phyloP scores from a whole-genome alignment of 2,797 vertebrate genomes.

The Pantherophis alleghaniensis region DNA sequence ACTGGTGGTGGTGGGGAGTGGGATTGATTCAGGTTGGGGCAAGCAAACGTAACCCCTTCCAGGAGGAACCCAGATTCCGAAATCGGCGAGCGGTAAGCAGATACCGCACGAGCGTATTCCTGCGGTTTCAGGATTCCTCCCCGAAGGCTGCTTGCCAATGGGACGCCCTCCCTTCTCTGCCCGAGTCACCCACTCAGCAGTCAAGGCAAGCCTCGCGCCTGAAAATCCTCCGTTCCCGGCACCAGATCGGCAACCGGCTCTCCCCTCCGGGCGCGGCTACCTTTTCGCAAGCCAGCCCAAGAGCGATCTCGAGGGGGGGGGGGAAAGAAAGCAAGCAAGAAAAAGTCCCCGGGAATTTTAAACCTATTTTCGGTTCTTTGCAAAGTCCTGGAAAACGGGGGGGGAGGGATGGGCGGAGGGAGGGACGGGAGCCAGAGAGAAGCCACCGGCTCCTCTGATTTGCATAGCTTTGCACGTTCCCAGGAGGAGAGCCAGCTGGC shows the following conservation, averaged over 20 bases:
- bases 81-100: neutral
- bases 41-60: neutral
- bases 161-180: neutral
- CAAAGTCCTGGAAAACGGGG: neutral
- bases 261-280: neutral
- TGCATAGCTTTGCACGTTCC: neutral
- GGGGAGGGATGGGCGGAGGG: neutral
- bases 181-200: neutral
- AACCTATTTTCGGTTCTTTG: neutral
- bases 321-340: rapidly evolving
- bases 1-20: rapidly evolving
- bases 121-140: neutral
- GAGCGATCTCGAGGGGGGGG: no score
- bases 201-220: neutral
- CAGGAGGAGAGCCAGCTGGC: neutral
- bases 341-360: neutral
- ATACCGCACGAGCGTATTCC: neutral
- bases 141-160: neutral
- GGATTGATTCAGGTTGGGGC: neutral
- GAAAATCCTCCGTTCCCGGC: neutral
- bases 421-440: neutral
- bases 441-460: neutral
- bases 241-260: neutral
- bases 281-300: neutral
- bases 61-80: neutral